Percentiles rank a stretch among this genome's conserved stretches.
phyloP scores from a whole-genome alignment of 2,797 vertebrate genomes.

The Apogon hyalosoma region DNA sequence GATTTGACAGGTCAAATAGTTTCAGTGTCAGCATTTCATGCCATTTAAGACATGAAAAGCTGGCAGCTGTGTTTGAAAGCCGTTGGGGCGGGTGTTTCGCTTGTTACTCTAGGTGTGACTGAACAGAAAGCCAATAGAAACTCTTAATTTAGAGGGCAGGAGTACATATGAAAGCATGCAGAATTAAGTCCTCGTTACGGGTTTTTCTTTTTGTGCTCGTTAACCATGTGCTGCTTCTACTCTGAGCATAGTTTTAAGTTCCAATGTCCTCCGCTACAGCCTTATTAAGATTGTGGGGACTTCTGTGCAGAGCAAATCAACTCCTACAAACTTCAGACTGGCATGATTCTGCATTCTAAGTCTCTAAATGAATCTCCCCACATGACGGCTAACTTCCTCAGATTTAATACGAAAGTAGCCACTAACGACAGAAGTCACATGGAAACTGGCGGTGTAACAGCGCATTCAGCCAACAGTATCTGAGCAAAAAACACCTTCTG shows the following conservation, averaged over 20 bases:
- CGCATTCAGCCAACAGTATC: background rate
- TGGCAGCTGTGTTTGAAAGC: background rate
- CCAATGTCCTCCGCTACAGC: fast-evolving
- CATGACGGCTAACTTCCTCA: slow-evolving; percentile 55
- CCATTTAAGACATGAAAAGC: background rate
- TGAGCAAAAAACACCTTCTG: background rate
- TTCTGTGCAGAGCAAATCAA: background rate
- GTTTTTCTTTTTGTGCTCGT: slow-evolving; percentile 10
- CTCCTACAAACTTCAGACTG: slow-evolving; percentile 34
- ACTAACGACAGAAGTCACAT: background rate
- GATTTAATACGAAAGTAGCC: slow-evolving; percentile 24
- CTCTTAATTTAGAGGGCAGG: slow-evolving; percentile 9
- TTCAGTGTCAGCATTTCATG: background rate
- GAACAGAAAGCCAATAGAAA: slow-evolving; percentile 42
- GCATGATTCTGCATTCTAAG: slow-evolving; percentile 39
- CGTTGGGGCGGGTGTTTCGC: background rate
- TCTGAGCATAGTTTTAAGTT: background rate
- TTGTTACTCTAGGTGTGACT: slow-evolving; percentile 14
- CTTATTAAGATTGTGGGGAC: fast-evolving
- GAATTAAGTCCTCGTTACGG: slow-evolving; percentile 7
- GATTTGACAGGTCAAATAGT: background rate
- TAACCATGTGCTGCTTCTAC: background rate
- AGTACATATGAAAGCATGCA: slow-evolving; percentile 46
- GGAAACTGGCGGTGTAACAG: background rate
- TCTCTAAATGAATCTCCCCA: slow-evolving; percentile 65